Evolutionary conservation across 2,888 invertebrate species (phyloP).

Genomic region (Cenopis cana): DNA sequence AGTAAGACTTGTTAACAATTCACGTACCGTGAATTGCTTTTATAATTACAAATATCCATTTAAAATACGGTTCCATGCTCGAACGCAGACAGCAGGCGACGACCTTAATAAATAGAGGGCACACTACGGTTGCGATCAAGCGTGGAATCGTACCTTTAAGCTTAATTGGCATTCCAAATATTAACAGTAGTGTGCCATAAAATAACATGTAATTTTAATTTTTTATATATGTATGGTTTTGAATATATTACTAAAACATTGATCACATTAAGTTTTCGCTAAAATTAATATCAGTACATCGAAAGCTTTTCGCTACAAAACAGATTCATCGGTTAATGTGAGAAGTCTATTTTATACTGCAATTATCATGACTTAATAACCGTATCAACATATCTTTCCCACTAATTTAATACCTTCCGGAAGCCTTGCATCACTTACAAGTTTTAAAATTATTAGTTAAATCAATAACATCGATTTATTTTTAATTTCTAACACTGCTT

Average conservation of each 20-base stretch:
- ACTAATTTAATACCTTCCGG: neutral
- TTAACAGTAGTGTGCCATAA: neutral
- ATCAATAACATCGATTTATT: neutral
- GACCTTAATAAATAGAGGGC: neutral
- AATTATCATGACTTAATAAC: constrained; percentile 6
- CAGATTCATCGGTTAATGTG: neutral
- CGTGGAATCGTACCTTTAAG: neutral
- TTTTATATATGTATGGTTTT: neutral
- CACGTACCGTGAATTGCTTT: neutral
- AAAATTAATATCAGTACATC: neutral
- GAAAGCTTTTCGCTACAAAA: neutral
- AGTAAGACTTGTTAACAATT: neutral
- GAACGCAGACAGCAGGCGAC: neutral
- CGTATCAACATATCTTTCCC: neutral
- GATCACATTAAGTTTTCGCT: neutral
- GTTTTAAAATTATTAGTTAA: too few relatives aligned
- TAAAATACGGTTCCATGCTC: neutral
- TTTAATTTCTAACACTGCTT: neutral
- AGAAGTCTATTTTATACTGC: constrained; percentile 1
- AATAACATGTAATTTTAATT: neutral
- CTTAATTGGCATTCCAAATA: neutral
- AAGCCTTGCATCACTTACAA: neutral
- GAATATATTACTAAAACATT: neutral
- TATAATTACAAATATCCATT: neutral
- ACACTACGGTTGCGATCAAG: neutral